These are phyloP conservation scores for Lasius fuliginosus DNA, from an alignment of 2,888 invertebrate species.

Conservation along the genomic window DNA sequence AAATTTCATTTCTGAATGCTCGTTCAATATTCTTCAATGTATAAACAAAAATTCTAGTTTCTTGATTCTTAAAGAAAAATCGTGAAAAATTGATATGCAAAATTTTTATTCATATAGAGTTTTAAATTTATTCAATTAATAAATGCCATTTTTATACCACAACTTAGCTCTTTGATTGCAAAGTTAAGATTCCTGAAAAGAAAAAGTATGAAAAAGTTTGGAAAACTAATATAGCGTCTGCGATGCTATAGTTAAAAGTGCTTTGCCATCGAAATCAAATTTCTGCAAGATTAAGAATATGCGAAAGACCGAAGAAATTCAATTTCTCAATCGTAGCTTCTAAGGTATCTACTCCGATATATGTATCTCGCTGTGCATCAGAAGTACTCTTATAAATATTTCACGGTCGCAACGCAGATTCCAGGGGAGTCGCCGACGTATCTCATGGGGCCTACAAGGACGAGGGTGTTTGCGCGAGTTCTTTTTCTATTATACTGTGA, in stretches of 20 bases:
- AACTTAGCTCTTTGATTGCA: neutral
- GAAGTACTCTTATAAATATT: constrained; percentile 82
- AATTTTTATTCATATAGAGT: neutral
- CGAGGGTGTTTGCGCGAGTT: constrained; percentile 64
- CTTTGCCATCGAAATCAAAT: neutral
- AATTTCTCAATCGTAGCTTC: constrained; percentile 35
- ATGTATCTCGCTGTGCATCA: constrained; percentile 46
- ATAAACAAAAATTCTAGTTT: too few species aligned
- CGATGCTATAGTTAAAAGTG: neutral
- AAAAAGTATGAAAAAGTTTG: neutral
- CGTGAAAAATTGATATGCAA: neutral
- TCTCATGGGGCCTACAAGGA: constrained; percentile 68
- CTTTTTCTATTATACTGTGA: constrained; percentile 85
- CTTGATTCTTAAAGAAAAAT: too few species aligned
- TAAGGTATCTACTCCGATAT: constrained; percentile 12
- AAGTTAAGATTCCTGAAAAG: neutral
- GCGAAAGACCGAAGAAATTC: constrained; percentile 8
- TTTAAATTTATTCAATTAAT: neutral
- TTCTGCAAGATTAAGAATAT: neutral
- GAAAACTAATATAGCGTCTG: neutral
- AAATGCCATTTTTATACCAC: neutral
- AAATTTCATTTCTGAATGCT: too few species aligned
- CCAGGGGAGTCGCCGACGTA: constrained; percentile 55
- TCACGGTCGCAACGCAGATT: constrained; percentile 75
- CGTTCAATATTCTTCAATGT: too few species aligned